These are phyloP conservation scores for Alcis repandata DNA, from an alignment of 2,888 invertebrate species.

Conservation along the genomic window DNA sequence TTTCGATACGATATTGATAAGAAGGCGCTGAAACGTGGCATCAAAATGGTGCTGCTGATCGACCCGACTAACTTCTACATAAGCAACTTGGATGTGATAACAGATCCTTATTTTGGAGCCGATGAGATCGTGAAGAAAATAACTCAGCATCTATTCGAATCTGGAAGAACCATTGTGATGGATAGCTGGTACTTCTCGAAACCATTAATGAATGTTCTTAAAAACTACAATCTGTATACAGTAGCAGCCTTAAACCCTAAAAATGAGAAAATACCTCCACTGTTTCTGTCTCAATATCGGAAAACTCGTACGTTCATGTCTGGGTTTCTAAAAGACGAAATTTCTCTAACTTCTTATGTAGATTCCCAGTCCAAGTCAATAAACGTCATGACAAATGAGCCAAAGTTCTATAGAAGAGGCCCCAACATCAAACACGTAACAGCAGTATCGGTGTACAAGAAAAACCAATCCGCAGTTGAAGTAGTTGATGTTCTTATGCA, in stretches of 20 bases:
- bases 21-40: constrained; percentile 71
- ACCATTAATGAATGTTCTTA: constrained; percentile 63
- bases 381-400: constrained; percentile 74
- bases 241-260: constrained; percentile 69
- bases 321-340: constrained; percentile 70
- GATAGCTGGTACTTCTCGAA: constrained; percentile 76
- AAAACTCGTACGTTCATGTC: constrained; percentile 65
- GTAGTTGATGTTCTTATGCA: constrained; percentile 78
- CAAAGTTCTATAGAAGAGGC: constrained; percentile 70
- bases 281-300: constrained; percentile 69
- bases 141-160: constrained; percentile 72
- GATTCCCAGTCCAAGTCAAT: constrained; percentile 65
- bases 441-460: constrained; percentile 73
- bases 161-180: constrained; percentile 70
- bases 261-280: constrained; percentile 71
- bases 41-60: constrained; percentile 75
- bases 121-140: constrained; percentile 71
- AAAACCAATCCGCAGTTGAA: constrained; percentile 72
- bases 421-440: constrained; percentile 60
- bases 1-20: constrained; percentile 76
- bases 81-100: constrained; percentile 77
- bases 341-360: constrained; percentile 70
- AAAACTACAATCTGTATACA: constrained; percentile 67
- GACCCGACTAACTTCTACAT: constrained; percentile 78
- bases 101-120: constrained; percentile 69